Evolutionary conservation across 2,888 invertebrate species (phyloP).

Genomic region (Diabrotica balteata): DNA sequence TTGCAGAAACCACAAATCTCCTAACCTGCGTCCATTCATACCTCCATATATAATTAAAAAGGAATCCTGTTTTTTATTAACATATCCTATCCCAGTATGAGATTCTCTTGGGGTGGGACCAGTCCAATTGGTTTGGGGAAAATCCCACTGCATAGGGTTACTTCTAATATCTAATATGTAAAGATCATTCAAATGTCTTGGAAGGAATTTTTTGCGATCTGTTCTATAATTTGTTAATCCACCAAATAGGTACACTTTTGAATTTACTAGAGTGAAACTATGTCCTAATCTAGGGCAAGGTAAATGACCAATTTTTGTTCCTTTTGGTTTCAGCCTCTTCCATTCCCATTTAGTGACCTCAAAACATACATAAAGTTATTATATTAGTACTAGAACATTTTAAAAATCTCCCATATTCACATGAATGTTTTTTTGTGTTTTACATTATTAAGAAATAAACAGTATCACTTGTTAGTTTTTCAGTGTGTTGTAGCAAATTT

Average conservation of each 20-base stretch:
- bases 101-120: constrained; percentile 96
- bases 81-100: constrained; percentile 92
- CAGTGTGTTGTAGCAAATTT: no score
- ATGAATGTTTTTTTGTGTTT: no score
- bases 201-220: constrained; percentile 97
- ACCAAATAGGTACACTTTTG: constrained; percentile 94
- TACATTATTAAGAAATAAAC: no score
- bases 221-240: constrained; percentile 98
- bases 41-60: constrained; percentile 96
- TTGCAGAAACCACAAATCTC: constrained; percentile 96
- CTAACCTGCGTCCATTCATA: constrained; percentile 98
- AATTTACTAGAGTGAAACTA: constrained; percentile 94
- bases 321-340: constrained; percentile 90
- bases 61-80: constrained; percentile 79
- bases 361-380: background rate
- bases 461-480: no score
- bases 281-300: constrained; percentile 97
- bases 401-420: no score
- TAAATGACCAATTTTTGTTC: constrained; percentile 82
- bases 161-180: constrained; percentile 90
- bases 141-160: constrained; percentile 83
- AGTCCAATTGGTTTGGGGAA: constrained; percentile 87
- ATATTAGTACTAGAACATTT: no score
- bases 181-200: constrained; percentile 94
- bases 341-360: constrained; percentile 95